Base-by-base conservation (phyloP, 2,888 invertebrate genomes). In the Erpobdella octoculata region DNA sequence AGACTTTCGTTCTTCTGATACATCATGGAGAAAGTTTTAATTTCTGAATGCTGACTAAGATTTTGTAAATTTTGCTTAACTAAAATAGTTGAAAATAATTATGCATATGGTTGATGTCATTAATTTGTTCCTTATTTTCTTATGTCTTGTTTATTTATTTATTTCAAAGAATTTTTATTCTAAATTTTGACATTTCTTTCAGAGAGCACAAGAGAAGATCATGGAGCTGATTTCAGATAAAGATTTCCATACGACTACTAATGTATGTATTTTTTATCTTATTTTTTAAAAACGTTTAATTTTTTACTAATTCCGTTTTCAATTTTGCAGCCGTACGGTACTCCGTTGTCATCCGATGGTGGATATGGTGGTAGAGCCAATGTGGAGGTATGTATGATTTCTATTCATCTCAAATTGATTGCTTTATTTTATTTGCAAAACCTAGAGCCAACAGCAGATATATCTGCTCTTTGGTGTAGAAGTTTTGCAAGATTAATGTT, bases 151-250 rank as follows among this genome's bases (percentile, higher is more conserved):
- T n/a, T n/a, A n/a, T n/a, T n/a, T n/a, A n/a, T 53, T 53, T 53
- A 21, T 1, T 18, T 18, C 6, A 1, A 25, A 25, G 18, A 6
- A 6, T 25, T 12, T 1, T n/a, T n/a, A 5, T 12, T 12, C 41
- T 41, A 28, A 6, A 35, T 31, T 31, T 62, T 6, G 62, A 36
- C 38, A 28, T 36, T 31, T n/a, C 46, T 31, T 68, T 36, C 77
- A 78, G 78, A 76, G 78, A 71, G 96, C 96, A 0, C 93, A 94
- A 80, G 92, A 92, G 81, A 86, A 94, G 78, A 93, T 96, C 15
- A 90, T 91, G 79, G 95, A 96, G 80, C 86, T 95, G 71, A 89
- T 95, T 70, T 91, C 91, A 1, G 94, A 95, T 79, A 94, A 28
- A n/a, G n/a, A 53, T 53, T 53, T 53, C 53, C 53, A 53, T 53